Conservation (phyloP, 2,888 invertebrate genomes). For the Ormyrus labotus region DNA sequence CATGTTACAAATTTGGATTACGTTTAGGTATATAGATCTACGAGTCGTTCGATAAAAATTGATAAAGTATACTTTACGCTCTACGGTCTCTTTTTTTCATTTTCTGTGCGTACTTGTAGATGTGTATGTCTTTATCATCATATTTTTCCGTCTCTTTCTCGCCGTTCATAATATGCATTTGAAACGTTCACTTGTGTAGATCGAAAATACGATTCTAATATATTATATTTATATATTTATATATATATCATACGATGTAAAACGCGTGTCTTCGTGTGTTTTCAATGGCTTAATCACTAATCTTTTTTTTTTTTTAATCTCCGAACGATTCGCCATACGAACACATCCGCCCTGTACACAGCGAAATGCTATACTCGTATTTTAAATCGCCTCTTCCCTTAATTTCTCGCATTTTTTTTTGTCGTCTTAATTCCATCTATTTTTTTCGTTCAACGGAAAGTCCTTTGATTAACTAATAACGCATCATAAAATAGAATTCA, state of each 20-base stretch:
- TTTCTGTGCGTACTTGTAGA: conserved; percentile 35
- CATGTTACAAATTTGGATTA: conserved; percentile 72
- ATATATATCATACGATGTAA: conserved; percentile 38
- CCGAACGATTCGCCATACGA: conserved; percentile 40
- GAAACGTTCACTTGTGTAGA: conserved; percentile 45
- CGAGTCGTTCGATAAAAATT: conserved; percentile 68
- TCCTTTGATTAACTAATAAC: conserved; percentile 47
- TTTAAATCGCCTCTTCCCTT: background rate
- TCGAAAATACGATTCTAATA: conserved; percentile 56
- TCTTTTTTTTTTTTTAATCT: background rate
- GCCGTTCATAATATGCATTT: conserved; percentile 40
- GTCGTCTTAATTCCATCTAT: conserved; percentile 31
- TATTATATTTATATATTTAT: conserved; percentile 36
- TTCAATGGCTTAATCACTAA: conserved; percentile 39
- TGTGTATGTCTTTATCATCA: conserved; percentile 23
- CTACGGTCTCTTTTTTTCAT: conserved; percentile 36
- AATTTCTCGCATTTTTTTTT: conserved; percentile 19
- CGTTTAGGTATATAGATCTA: conserved; percentile 67
- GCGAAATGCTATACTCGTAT: conserved; percentile 39
- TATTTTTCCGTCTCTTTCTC: conserved; percentile 6
- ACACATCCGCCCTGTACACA: conserved; percentile 47
- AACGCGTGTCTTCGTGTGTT: conserved; percentile 34
- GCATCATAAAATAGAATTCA: conserved; percentile 57
- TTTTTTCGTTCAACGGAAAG: conserved; percentile 44
- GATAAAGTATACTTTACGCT: conserved; percentile 63